A percentile compares a stretch with the other conserved stretches of the same genome.
Conservation (phyloP, 2,888 invertebrate genomes). For the Agrotis segetum region DNA sequence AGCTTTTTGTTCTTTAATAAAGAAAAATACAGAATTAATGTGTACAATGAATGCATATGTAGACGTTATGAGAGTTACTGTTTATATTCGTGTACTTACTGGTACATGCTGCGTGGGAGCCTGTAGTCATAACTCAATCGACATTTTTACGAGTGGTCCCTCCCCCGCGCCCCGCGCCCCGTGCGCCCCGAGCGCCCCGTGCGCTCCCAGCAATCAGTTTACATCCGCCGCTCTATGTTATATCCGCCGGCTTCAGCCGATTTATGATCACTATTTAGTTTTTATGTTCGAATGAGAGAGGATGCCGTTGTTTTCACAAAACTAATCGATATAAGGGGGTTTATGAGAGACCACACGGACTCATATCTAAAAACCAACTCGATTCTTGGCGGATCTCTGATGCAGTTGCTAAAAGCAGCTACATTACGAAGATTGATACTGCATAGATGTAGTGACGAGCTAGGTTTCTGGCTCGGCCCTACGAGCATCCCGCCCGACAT, state of each 20-base stretch:
- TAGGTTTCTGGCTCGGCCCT: too few species aligned
- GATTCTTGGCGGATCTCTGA: background rate
- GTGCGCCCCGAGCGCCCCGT: background rate
- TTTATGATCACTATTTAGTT: conserved; percentile 47
- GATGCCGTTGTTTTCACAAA: background rate
- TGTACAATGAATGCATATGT: background rate
- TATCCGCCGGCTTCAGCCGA: conserved; percentile 25
- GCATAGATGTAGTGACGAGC: background rate
- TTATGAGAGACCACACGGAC: background rate
- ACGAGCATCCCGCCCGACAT: too few species aligned
- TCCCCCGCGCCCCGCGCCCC: background rate
- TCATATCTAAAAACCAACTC: background rate
- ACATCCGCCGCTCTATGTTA: conserved; percentile 38
- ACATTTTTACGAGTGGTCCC: conserved; percentile 3
- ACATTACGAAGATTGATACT: background rate
- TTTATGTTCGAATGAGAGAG: conserved; percentile 23
- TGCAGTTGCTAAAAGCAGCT: background rate
- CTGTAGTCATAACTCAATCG: conserved; percentile 6
- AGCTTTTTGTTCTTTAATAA: background rate
- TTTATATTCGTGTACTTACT: conserved; percentile 1
- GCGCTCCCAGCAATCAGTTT: conserved; percentile 32
- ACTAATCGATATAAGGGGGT: background rate
- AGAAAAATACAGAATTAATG: background rate
- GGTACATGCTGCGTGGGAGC: background rate
- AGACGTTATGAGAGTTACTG: background rate